A percentile compares a stretch with the other conserved stretches of the same genome.
Conservation (phyloP, 2,113 vertebrate species). For the Thymallus thymallus region DNA sequence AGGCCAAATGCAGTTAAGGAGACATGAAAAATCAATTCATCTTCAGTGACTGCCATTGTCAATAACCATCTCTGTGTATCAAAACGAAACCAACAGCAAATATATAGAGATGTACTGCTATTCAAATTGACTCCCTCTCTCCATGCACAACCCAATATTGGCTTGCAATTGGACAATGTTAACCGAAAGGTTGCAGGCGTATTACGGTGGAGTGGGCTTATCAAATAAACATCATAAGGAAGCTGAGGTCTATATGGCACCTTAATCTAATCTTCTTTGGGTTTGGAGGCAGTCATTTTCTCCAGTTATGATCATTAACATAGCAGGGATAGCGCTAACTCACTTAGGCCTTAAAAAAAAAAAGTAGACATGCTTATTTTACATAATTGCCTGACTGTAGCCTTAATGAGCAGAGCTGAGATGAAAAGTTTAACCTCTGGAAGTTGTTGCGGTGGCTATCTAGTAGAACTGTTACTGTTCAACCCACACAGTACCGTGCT, state of each 20-base stretch:
- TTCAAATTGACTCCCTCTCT: constrained; percentile 39
- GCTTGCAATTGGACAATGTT: constrained; percentile 31
- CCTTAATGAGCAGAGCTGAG: constrained; percentile 56
- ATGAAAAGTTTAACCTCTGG: constrained; percentile 51
- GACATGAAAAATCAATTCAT: constrained; percentile 52
- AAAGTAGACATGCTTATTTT: constrained; percentile 69
- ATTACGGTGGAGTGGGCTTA: constrained; percentile 25
- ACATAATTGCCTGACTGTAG: constrained; percentile 62
- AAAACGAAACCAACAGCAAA: constrained; percentile 35
- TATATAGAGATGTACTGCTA: constrained; percentile 31
- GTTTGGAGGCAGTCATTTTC: constrained; percentile 54
- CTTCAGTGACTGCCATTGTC: constrained; percentile 36
- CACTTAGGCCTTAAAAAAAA: constrained; percentile 61
- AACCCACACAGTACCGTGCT: constrained; percentile 8
- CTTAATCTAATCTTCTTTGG: constrained; percentile 67
- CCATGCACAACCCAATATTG: constrained; percentile 24
- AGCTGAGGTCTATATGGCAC: constrained; percentile 44
- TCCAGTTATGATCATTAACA: constrained; percentile 69
- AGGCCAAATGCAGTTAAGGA: constrained; percentile 39
- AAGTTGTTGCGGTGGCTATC: constrained; percentile 34
- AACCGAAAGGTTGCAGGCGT: constrained; percentile 33
- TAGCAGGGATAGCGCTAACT: constrained; percentile 62
- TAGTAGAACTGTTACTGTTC: constrained; percentile 22
- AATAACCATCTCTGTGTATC: constrained; percentile 51
- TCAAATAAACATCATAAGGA: constrained; percentile 60